Evolutionary conservation across 53 echinoderm and acorn worm species (phyloP).

Genomic region (Temnopleurus reevesii): DNA sequence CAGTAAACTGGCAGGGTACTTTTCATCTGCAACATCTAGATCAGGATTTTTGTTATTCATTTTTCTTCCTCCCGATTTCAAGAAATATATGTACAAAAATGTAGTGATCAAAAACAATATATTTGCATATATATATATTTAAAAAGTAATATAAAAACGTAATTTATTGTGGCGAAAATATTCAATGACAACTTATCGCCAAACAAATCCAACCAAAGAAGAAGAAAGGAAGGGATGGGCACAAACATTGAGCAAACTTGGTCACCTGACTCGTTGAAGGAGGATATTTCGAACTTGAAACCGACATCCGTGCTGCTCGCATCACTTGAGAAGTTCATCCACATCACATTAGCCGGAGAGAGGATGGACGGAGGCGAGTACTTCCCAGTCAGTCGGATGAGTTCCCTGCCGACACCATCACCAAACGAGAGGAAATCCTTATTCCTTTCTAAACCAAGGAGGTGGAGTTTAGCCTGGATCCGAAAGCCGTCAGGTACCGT

Average conservation of each 20-base stretch:
- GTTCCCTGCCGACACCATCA: slow-evolving; percentile 15
- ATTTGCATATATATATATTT: too few relatives aligned
- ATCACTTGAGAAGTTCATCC: slow-evolving; percentile 53
- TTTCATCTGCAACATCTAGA: too few relatives aligned
- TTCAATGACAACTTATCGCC: too few relatives aligned
- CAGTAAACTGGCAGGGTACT: too few relatives aligned
- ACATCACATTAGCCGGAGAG: slow-evolving; percentile 36
- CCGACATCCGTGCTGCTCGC: slow-evolving; percentile 26
- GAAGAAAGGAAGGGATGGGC: too few relatives aligned
- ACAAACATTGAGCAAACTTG: background rate
- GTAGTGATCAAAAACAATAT: too few relatives aligned
- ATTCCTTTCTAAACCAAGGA: slow-evolving; percentile 10
- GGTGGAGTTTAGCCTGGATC: slow-evolving; percentile 2
- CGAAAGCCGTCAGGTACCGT: slow-evolving; percentile 24
- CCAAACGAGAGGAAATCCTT: slow-evolving; percentile 34
- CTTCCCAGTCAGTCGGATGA: slow-evolving; percentile 33
- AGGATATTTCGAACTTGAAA: slow-evolving; percentile 17
- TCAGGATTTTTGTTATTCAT: too few relatives aligned
- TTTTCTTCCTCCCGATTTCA: too few relatives aligned
- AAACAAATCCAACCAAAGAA: too few relatives aligned
- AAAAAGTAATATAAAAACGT: too few relatives aligned
- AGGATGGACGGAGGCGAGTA: slow-evolving; percentile 30
- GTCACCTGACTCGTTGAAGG: background rate
- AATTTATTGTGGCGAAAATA: too few relatives aligned
- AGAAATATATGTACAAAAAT: too few relatives aligned